These are phyloP conservation scores for Micromussa lordhowensis DNA, from an alignment of 92 coral and sea anemone species.

Conservation along the genomic window DNA sequence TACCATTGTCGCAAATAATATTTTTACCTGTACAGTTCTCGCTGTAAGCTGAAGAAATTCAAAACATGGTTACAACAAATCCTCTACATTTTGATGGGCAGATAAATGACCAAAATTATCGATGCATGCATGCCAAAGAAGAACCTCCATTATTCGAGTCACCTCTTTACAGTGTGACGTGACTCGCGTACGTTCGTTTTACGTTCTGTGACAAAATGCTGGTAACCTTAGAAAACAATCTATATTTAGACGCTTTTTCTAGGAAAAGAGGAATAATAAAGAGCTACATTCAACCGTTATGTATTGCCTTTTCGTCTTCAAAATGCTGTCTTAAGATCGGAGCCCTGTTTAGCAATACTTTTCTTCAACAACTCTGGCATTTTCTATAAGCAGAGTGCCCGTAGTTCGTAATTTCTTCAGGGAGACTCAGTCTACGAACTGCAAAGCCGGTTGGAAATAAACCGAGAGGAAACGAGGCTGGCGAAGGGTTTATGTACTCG, in stretches of 20 bases:
- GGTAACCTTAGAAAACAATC: background rate
- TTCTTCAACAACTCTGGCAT: background rate
- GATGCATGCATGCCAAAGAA: too few relatives aligned
- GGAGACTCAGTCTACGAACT: too few relatives aligned
- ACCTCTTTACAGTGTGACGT: background rate
- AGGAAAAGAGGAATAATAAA: background rate
- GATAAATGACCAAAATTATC: background rate
- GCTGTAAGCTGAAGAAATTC: background rate
- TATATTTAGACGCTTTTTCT: constrained; percentile 15
- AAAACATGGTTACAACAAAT: background rate
- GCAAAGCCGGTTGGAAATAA: background rate
- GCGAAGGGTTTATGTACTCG: too few relatives aligned
- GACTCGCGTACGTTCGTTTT: background rate
- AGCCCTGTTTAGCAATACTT: background rate
- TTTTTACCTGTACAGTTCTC: background rate
- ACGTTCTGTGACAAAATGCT: background rate
- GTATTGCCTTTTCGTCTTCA: background rate
- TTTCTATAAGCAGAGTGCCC: background rate
- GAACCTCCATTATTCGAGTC: too few relatives aligned
- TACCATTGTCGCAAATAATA: background rate
- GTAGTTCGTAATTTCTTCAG: background rate
- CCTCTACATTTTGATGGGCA: background rate
- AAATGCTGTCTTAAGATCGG: background rate
- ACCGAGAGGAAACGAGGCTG: background rate
- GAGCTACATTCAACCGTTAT: background rate